Evolutionary conservation across 2,888 invertebrate species (phyloP), one percentile per base, ranked within the genome.

Genomic region (Danaus chrysippus): DNA sequence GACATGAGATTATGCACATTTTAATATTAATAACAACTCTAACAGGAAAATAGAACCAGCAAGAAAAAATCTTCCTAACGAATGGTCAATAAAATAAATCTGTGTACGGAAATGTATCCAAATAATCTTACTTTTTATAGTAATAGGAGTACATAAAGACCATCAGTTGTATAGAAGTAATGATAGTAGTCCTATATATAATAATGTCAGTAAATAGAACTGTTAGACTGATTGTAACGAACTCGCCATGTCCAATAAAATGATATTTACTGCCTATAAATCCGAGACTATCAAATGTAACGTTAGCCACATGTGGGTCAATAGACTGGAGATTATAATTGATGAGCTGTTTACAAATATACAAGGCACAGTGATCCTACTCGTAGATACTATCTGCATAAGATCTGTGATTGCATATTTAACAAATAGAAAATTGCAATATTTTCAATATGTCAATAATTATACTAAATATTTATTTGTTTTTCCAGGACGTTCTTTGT

Each of bases 211-310:
- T 46, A 46, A 46, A 46, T 46, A 46, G 46, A 13, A 46, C n/a
- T 13, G 11, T 15, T 46, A 46, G 46, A n/a, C 46, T 46, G 46
- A 46, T 46, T n/a, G 46, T 46, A 46, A n/a, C 46, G 46, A n/a
- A 46, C 46, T 49, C 49, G 17, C 49, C 17, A 15, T 49, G 49
- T 17, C 17, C 49, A 17, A 49, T 49, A 49, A 49, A 49, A 49
- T 49, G 17, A 49, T 49, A 49, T 49, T 49, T 49, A 49, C 17
- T 10, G 49, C 17, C 49, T 17, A 10, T 49, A 49, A 49, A 49
- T 17, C 10, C 15, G 3, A 17, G 49, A 49, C 49, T 49, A 49
- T 49, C 49, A 49, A 49, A 49, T 49, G 49, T 49, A 17, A 17
- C 15, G 17, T 49, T 34, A 10, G 11, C 49, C 49, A 9, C 49